Evolutionary conservation across 1,140 invertebrate genomes (phyloP), one percentile per base, ranked within the genome.

Genomic region (Paraescarpia echinospica): DNA sequence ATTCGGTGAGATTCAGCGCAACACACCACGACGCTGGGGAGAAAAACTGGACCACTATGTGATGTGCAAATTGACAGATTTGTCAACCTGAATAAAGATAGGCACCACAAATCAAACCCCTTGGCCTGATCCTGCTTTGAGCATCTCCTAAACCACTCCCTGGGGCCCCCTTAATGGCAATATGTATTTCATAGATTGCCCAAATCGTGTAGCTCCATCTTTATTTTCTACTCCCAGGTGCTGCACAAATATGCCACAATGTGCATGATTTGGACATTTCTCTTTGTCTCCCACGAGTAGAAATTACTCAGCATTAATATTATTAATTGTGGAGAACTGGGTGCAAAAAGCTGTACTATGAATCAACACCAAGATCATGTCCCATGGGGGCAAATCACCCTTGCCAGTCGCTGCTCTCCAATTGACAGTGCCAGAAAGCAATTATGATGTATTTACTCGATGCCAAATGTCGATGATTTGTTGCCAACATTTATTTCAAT

Each of bases 31-130:
- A 77, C 59, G 27, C 59, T 22, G 14, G 59, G 59, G 59, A 77
- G 59, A 77, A 77, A 77, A 77, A 77, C 59, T 77, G 59, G 59
- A 77, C 59, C 22, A 77, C 59, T 77, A 6, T 77, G 59, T 77
- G 59, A 77, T 77, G 59, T 77, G 59, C 59, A 77, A 77, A 77
- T 77, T 77, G 59, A 77, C 59, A 77, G 59, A 77, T 77, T 77
- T 77, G 59, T 77, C 59, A 77, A 77, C 59, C 59, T 77, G 59
- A 77, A 77, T 77, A 77, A 77, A 77, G 59, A 77, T 77, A 77
- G 59, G 22, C 59, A 77, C 59, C 59, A 77, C 59, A 77, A 77
- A 77, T 77, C 59, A 77, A 77, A 77, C 59, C 59, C 27, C 59
- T 77, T 77, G 59, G 59, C 59, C 59, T 77, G 59, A 77, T 77